Base-by-base conservation (phyloP, 2,888 invertebrate genomes). In the Anticlea derivata region DNA sequence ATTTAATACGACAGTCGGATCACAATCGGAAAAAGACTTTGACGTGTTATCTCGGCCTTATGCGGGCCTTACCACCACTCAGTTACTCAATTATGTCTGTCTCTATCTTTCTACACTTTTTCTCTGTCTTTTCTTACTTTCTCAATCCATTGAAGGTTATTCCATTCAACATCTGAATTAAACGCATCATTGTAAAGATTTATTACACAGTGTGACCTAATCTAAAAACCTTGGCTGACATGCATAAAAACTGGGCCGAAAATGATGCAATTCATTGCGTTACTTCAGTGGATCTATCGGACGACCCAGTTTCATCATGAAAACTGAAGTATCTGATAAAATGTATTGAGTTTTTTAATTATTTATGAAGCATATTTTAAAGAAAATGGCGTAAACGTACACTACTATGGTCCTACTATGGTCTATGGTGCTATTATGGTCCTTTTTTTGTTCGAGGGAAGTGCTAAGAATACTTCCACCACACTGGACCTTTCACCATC, bases 201-300 rank as follows among this genome's bases (percentile, higher is more conserved):
- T 37, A 43, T 43, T 31, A 55, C 52, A 54, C 41, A 56, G 33
- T 65, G 59, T 70, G 75, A 77, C 72, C 71, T 75, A 72, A 77
- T 73, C 78, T 65, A 7, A 38, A 70, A 72, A 75, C 78, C 78
- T 78, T 78, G 76, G 68, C 62, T 62, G 70, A 62, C 65, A 63
- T 65, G 62, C 59, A 66, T 63, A 68, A 68, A 70, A 60, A 57
- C 55, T 51, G 55, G 57, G 60, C 43, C 58, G 47, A 50, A 48
- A 40, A 47, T 63, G 62, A 60, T 60, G 62, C 55, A 63, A 63
- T 30, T 27, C 8, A 33, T 62, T 65, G 58, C 61, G 49, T 55
- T 53, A 60, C 22, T 8, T 2, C 11, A 31, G 39, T 50, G 41
- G 5, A 52, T 56, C 55, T 52, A 60, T 63, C 53, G 8, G 27